Base-by-base conservation (phyloP, 2,888 invertebrate species). In the Panzeria rudis region DNA sequence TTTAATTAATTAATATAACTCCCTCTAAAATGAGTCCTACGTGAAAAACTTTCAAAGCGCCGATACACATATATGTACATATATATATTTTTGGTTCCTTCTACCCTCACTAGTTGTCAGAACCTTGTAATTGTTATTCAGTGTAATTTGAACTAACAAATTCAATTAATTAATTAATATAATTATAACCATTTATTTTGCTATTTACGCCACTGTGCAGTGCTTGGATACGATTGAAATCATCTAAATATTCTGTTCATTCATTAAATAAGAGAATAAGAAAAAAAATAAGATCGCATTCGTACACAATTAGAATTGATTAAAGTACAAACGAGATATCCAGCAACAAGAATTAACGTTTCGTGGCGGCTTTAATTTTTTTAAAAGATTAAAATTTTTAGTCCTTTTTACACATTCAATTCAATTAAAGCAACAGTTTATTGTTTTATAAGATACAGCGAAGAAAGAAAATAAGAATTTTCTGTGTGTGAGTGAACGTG, bases 231-330 rank as follows among this genome's bases (percentile, higher is more conserved):
- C n/a, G 59, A 66, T 35, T 47, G 47, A 73, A 80, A 56, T 25
- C 54, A 73, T 80, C 79, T 72, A 35, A 66, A 20, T 72, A 79
- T 72, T 79, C 78, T 76, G 56, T 78, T 78, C 61, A 62, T 71
- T 62, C 29, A 78, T 78, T 78, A 25, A 64, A 29, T 54, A 54
- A 69, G 59, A 78, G 56, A 56, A 44, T 13, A 25, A 47, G 32
- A 47, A 47, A 25, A 23, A 77, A 41, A 56, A 44, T 13, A 15
- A 75, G 75, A 75, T 69, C 54, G 23, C 23, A 38, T 25, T 44
- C 50, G 32, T 44, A 29, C 62, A 61, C 20, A 71, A 62, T 47
- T 61, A 54, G 75, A 69, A 62, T 44, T 69, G 52, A 61, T 54
- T 41, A 69, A 69, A 75, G 20, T 62, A 56, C 23, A 56, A 54